Evolutionary conservation across 2,888 invertebrate genomes (phyloP), one percentile per base, ranked within the genome.

Genomic region (Thalpophila matura): DNA sequence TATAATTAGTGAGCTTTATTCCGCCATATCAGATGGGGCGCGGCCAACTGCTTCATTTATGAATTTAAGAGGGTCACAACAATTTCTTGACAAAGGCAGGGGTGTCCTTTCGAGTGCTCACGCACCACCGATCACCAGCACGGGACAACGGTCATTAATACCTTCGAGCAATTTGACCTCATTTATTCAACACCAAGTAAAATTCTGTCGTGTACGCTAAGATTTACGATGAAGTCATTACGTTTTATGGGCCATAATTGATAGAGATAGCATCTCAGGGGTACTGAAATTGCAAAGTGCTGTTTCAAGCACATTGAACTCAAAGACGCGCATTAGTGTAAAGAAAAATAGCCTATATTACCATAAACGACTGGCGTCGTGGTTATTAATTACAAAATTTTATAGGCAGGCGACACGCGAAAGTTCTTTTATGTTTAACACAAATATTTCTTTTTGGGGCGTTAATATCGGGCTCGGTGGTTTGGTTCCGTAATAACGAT

Each of bases 171-270:
- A 92, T 92, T 91, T 87, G 88, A 88, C 87, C 89, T 86, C 90
- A 92, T 92, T 93, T 92, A 93, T 92, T 91, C 91, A 91, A 89
- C 92, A 92, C 91, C 89, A 86, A 90, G 89, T 86, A 90, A 91
- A 92, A 91, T 90, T 89, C 89, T 92, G 92, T 93, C 93, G 92
- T 92, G 91, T 93, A 92, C 87, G 89, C 84, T 86, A 86, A 93
- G 93, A 93, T 94, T 93, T 93, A 94, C 92, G 94, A 94, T 94
- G 92, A 92, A 94, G 94, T 92, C 94, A 94, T 94, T 94, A 93
- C 89, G 88, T 92, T 94, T 94, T 93, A 94, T 93, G 92, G 93
- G 80, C 93, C 91, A 93, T 94, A 94, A 94, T 94, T 94, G 93
- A 93, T 93, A 92, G 89, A 93, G 93, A 94, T 94, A 93, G 83